phyloP scores from a whole-genome alignment of 2,113 vertebrate genomes.

The Pseudois nayaur region DNA sequence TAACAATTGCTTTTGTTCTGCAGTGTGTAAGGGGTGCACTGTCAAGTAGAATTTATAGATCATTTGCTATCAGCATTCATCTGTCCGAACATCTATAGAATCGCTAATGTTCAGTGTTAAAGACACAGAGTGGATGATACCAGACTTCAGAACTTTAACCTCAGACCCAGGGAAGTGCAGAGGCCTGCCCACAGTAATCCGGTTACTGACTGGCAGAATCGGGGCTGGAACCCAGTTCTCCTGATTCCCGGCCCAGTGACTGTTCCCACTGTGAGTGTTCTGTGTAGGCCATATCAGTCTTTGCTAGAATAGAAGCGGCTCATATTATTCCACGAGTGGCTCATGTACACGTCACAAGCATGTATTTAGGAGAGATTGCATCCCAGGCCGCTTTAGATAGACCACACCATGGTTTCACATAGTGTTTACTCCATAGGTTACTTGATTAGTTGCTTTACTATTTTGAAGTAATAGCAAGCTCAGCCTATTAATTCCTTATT shows the following conservation, averaged over 20 bases:
- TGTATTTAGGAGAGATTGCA: background rate
- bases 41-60: background rate
- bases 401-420: background rate
- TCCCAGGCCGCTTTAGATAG: background rate
- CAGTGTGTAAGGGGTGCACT: background rate
- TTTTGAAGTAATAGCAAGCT: background rate
- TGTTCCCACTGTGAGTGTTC: accelerated
- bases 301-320: background rate
- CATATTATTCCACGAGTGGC: background rate
- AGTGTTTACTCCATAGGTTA: background rate
- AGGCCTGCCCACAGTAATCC: background rate
- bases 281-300: background rate
- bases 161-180: background rate
- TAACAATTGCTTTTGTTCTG: conserved; percentile 24
- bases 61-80: background rate
- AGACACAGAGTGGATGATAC: background rate
- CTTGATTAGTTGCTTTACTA: background rate
- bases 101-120: background rate
- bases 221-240: background rate
- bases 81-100: background rate
- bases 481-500: background rate
- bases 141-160: background rate
- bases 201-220: background rate
- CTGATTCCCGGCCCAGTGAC: background rate
- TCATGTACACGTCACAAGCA: background rate